phyloP scores from a whole-genome alignment of 1,140 invertebrate genomes.

The Lepidurus apus region DNA sequence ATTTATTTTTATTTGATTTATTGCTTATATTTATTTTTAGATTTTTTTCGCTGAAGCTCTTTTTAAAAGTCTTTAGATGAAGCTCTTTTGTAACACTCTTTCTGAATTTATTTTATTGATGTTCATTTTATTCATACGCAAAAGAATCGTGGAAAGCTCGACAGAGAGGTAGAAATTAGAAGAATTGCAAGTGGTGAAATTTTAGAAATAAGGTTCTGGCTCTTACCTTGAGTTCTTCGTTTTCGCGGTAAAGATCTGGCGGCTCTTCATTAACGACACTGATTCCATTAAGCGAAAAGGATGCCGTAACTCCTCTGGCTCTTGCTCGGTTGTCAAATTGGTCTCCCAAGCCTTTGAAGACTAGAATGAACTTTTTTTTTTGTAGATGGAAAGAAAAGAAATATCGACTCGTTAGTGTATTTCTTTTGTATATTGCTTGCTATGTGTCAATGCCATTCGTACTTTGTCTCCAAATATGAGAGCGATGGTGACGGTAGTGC shows the following conservation, averaged over 20 bases:
- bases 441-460: constrained; percentile 37
- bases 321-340: constrained; percentile 75
- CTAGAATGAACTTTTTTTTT: constrained; percentile 61
- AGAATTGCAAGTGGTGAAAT: too few relatives aligned
- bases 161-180: too few relatives aligned
- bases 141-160: too few relatives aligned
- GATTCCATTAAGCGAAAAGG: constrained; percentile 77
- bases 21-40: too few relatives aligned
- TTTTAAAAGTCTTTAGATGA: too few relatives aligned
- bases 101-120: constrained; percentile 3
- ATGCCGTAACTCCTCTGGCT: constrained; percentile 70
- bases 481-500: constrained; percentile 74
- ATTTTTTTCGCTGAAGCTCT: too few relatives aligned
- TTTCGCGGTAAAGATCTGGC: constrained; percentile 78
- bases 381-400: constrained; percentile 25
- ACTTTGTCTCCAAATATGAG: constrained; percentile 84
- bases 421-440: neutral
- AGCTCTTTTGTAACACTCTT: too few relatives aligned
- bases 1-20: too few relatives aligned
- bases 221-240: constrained; percentile 76
- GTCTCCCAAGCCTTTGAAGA: constrained; percentile 73
- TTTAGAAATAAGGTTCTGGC: neutral
- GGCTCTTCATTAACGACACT: constrained; percentile 71
- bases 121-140: neutral
- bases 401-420: neutral